A percentile compares a stretch with the other conserved stretches of the same genome.
Evolutionary conservation across 2,113 vertebrate genomes (phyloP).

Genomic region (Lophochroa leadbeateri): DNA sequence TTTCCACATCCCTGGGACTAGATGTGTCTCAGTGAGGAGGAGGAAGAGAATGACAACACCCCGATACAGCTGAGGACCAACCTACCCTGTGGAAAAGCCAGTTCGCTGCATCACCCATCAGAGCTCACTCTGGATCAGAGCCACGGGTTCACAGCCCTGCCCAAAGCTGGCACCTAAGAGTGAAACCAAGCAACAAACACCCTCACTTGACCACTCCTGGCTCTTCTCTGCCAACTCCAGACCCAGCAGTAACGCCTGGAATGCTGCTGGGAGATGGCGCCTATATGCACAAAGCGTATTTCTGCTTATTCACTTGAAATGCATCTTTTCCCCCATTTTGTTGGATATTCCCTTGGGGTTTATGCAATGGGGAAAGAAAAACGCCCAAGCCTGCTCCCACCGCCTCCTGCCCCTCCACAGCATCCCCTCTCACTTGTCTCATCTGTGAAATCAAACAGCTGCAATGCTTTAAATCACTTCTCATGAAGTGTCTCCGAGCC

Average conservation of each 20-base stretch:
- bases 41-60: not conserved
- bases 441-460: constrained; percentile 46
- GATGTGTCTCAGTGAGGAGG: not conserved
- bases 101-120: not conserved
- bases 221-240: not conserved
- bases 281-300: not conserved
- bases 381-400: not conserved
- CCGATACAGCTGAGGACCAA: fast-evolving
- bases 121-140: not conserved
- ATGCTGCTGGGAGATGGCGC: not conserved
- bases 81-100: not conserved
- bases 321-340: not conserved
- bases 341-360: not conserved
- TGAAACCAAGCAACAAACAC: not conserved
- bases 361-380: not conserved
- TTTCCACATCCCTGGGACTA: not conserved
- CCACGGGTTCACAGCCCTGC: not conserved
- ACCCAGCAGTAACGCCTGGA: not conserved
- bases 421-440: constrained; percentile 1
- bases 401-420: not conserved
- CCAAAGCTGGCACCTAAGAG: not conserved
- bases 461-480: constrained; percentile 56
- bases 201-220: not conserved
- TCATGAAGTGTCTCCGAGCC: constrained; percentile 39
- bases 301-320: not conserved